Conservation (phyloP, 1,140 invertebrate genomes). For the Littorina saxatilis region DNA sequence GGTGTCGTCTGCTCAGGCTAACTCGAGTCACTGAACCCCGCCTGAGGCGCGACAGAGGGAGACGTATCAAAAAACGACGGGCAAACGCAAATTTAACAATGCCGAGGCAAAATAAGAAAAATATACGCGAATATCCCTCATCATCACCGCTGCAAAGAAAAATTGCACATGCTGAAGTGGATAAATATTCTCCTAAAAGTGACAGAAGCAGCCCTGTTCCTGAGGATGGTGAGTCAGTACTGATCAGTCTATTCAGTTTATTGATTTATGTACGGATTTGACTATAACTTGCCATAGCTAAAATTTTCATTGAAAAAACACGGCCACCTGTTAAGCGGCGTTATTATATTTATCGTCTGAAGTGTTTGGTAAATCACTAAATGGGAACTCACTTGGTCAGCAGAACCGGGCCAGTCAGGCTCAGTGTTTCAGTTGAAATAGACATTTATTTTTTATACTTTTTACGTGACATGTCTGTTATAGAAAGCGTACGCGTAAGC, state of each 20-base stretch:
- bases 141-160: not conserved
- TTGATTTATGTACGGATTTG: not conserved
- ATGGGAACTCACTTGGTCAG: no score
- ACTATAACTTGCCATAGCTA: no score
- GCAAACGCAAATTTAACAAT: no score
- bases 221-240: slow-evolving; percentile 8
- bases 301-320: no score
- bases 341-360: no score
- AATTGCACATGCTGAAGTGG: no score
- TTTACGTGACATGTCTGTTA: not conserved
- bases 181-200: slow-evolving; percentile 8
- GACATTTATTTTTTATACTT: not conserved
- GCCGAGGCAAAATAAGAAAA: slow-evolving; percentile 12
- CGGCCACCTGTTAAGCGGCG: no score
- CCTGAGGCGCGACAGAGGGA: no score
- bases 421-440: not conserved
- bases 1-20: slow-evolving; percentile 14
- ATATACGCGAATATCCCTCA: not conserved
- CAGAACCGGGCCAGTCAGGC: not conserved
- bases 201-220: slow-evolving; percentile 1
- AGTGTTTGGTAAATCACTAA: no score
- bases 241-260: not conserved
- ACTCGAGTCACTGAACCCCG: not conserved
- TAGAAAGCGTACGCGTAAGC: not conserved
- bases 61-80: no score